These are phyloP conservation scores for Zonotrichia leucophrys DNA, from an alignment of 2,113 vertebrate species.

Conservation along the genomic window DNA sequence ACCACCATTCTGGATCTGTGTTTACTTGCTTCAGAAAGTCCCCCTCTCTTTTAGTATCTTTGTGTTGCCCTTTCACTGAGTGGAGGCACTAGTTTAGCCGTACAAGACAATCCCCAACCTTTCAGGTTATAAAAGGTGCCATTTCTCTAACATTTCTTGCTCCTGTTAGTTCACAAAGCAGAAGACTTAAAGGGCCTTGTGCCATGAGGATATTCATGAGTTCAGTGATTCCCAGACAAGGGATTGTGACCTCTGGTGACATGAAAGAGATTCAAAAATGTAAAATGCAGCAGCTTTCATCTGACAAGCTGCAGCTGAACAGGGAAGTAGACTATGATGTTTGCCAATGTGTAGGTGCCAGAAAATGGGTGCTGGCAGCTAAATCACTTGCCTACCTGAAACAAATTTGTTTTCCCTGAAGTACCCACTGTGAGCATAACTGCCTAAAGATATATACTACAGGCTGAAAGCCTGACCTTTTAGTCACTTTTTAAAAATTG, in stretches of 20 bases:
- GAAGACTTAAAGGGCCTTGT: neutral
- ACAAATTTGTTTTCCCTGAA: neutral
- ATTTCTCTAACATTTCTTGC: neutral
- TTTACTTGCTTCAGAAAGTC: neutral
- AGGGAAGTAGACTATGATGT: neutral
- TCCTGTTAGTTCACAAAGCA: neutral
- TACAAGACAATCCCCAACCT: neutral
- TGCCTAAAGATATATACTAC: neutral
- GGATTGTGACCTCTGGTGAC: slow-evolving; percentile 4
- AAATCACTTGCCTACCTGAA: slow-evolving; percentile 19
- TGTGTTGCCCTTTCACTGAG: neutral
- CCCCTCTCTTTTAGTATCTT: neutral
- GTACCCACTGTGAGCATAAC: neutral
- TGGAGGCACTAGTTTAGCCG: neutral
- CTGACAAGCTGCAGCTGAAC: neutral
- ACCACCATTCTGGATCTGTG: neutral
- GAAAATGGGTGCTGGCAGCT: slow-evolving; percentile 12
- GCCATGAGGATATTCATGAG: neutral
- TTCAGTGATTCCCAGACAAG: slow-evolving; percentile 7
- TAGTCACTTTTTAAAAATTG: neutral
- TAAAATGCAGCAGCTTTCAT: slow-evolving; percentile 24
- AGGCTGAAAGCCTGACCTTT: neutral
- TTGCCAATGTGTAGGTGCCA: neutral
- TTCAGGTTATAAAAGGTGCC: neutral
- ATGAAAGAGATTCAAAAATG: slow-evolving; percentile 9